A percentile compares a stretch with the other conserved stretches of the same genome.
Evolutionary conservation across 1,140 invertebrate species (phyloP).

Genomic region (Ostrea denselamellosa): DNA sequence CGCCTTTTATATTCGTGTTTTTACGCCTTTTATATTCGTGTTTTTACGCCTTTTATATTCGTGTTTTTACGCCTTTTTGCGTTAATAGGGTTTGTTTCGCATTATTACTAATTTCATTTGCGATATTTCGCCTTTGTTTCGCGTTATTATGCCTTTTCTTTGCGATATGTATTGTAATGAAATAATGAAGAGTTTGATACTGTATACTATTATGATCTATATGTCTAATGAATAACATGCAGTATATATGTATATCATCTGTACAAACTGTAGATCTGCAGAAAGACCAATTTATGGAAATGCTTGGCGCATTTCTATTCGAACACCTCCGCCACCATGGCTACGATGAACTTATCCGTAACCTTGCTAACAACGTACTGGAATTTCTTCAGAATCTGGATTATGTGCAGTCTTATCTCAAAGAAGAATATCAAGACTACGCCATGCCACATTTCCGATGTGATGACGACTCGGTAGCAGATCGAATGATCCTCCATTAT

Average conservation of each 20-base stretch:
- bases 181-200: too few relatives aligned
- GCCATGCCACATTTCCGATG: constrained; percentile 69
- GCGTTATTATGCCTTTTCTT: too few relatives aligned
- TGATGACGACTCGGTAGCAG: constrained; percentile 63
- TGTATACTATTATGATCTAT: too few relatives aligned
- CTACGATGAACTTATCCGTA: constrained; percentile 67
- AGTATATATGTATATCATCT: neutral
- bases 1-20: too few relatives aligned
- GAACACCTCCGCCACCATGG: constrained; percentile 57
- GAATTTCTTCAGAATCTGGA: constrained; percentile 69
- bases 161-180: too few relatives aligned
- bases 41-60: too few relatives aligned
- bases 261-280: constrained; percentile 56
- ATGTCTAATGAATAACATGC: too few relatives aligned
- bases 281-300: constrained; percentile 59
- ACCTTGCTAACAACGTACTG: constrained; percentile 66
- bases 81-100: too few relatives aligned
- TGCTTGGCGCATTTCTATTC: constrained; percentile 67
- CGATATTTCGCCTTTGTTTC: too few relatives aligned
- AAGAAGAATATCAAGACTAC: constrained; percentile 63
- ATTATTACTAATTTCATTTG: too few relatives aligned
- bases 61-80: too few relatives aligned
- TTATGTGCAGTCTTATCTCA: constrained; percentile 62
- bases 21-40: too few relatives aligned
- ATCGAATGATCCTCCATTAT: constrained; percentile 69